Conservation (phyloP, 1,140 invertebrate genomes). For the Calliopsis andreniformis region DNA sequence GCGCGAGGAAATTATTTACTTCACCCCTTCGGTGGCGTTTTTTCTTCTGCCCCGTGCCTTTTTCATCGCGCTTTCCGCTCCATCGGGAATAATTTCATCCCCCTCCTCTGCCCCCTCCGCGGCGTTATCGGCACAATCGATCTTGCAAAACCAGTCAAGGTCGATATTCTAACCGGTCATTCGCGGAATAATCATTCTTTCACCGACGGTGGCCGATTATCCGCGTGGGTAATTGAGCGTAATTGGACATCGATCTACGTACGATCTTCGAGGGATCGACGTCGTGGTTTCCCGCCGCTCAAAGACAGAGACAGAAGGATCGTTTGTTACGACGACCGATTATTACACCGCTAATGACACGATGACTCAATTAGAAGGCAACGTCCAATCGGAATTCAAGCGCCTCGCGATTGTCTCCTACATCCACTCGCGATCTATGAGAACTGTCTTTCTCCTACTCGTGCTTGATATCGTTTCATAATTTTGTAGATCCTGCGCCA, state of each 20-base stretch:
- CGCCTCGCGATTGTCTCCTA: slow-evolving; percentile 56
- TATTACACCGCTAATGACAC: slow-evolving; percentile 63
- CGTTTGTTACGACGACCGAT: slow-evolving; percentile 33
- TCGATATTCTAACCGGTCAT: slow-evolving; percentile 50
- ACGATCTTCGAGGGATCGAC: slow-evolving; percentile 18
- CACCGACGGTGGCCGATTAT: slow-evolving; percentile 57
- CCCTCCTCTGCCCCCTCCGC: neutral
- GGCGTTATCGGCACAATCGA: slow-evolving; percentile 38
- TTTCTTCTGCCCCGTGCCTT: neutral
- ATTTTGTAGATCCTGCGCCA: slow-evolving; percentile 9
- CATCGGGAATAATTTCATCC: slow-evolving; percentile 14
- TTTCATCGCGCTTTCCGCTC: neutral
- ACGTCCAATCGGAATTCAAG: slow-evolving; percentile 58
- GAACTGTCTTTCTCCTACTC: too few species aligned
- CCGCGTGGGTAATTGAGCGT: slow-evolving; percentile 57
- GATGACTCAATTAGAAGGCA: slow-evolving; percentile 73
- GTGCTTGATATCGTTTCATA: slow-evolving; percentile 18
- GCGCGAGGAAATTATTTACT: neutral
- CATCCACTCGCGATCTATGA: slow-evolving; percentile 17
- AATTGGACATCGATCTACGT: slow-evolving; percentile 63
- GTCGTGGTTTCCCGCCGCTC: neutral
- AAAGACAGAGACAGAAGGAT: neutral
- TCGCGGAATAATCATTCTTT: slow-evolving; percentile 59
- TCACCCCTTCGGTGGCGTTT: neutral
- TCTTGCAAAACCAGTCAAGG: slow-evolving; percentile 59